Evolutionary conservation across 2,888 invertebrate genomes (phyloP).

Genomic region (Thysanoteuthis rhombus): DNA sequence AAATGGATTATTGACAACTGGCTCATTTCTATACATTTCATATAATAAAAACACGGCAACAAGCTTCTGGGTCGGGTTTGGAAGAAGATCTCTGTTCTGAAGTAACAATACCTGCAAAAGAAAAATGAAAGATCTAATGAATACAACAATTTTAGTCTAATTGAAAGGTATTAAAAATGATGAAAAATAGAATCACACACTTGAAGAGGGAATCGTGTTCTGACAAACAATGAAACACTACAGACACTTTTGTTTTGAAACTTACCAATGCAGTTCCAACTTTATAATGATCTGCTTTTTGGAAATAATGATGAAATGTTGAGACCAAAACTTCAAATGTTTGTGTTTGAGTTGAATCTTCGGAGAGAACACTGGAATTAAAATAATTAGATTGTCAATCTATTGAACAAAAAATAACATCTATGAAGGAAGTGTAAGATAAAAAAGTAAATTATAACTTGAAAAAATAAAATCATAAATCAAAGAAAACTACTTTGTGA

Average conservation of each 20-base stretch:
- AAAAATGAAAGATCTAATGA: conserved; percentile 1
- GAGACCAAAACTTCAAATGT: conserved; percentile 80
- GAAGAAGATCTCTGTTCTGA: conserved; percentile 78
- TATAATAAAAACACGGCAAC: conserved; percentile 77
- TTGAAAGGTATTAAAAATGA: neutral
- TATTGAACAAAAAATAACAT: neutral
- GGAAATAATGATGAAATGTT: conserved; percentile 82
- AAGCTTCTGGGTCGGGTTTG: conserved; percentile 76
- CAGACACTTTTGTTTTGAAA: neutral
- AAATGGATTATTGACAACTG: conserved; percentile 78
- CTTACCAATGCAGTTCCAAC: conserved; percentile 66
- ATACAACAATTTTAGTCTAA: neutral
- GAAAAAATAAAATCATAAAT: no score
- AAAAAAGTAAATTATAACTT: no score
- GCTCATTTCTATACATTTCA: conserved; percentile 78
- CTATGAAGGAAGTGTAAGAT: no score
- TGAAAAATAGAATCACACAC: neutral
- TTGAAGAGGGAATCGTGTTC: no score
- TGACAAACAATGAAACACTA: neutral
- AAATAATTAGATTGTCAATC: neutral
- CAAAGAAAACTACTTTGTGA: no score
- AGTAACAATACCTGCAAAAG: conserved; percentile 72
- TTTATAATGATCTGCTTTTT: conserved; percentile 82
- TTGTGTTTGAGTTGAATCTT: conserved; percentile 79
- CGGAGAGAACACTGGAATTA: conserved; percentile 75